phyloP scores from a whole-genome alignment of 2,797 vertebrate genomes.

The Falco cherrug region DNA sequence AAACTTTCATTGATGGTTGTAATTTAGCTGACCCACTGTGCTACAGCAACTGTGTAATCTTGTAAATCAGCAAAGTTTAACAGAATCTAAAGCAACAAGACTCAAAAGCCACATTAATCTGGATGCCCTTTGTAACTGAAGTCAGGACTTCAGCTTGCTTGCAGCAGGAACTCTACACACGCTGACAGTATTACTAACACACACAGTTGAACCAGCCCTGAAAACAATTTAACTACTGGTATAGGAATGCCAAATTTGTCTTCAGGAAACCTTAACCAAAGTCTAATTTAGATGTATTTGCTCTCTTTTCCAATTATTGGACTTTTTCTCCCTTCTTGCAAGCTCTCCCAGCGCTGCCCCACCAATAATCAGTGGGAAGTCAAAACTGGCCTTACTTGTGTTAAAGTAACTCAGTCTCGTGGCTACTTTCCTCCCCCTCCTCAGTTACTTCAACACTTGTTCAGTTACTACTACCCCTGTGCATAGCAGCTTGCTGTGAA shows the following conservation, averaged over 20 bases:
- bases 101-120: neutral
- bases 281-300: neutral
- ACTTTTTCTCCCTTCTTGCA: neutral
- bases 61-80: neutral
- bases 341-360: neutral
- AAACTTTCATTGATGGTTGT: neutral
- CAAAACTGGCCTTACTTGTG: neutral
- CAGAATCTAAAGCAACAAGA: neutral
- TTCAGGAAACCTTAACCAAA: neutral
- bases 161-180: neutral
- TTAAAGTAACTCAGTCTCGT: neutral
- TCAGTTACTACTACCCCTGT: neutral
- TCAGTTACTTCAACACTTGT: neutral
- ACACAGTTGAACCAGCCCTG: neutral
- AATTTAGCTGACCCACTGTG: neutral
- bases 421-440: neutral
- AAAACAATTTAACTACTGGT: neutral
- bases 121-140: neutral
- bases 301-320: neutral
- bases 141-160: neutral
- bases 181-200: neutral
- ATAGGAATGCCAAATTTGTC: neutral
- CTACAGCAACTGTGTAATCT: neutral
- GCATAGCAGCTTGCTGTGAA: neutral
- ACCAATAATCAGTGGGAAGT: neutral